A percentile compares a stretch with the other conserved stretches of the same genome.
Evolutionary conservation across 2,113 vertebrate species (phyloP).

Genomic region (Bufo gargarizans): DNA sequence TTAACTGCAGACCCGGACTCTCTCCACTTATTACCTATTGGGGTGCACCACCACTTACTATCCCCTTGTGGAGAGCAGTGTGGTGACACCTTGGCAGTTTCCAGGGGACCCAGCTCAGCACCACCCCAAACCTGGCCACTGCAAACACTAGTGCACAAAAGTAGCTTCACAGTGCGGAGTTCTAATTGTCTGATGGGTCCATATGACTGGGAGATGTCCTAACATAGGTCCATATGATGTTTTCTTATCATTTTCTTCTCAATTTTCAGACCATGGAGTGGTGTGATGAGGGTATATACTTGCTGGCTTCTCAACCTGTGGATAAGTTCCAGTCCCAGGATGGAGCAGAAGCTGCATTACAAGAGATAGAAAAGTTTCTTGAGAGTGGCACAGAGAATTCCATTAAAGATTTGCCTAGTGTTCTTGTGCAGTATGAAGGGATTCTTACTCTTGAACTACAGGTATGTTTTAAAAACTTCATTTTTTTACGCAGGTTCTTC

Average conservation of each 20-base stretch:
- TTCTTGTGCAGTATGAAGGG: slow-evolving; percentile 82
- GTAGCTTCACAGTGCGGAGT: not conserved
- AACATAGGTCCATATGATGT: not conserved
- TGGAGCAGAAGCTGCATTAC: slow-evolving; percentile 91
- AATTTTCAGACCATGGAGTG: slow-evolving; percentile 83
- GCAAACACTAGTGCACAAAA: not conserved
- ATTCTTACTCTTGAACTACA: slow-evolving; percentile 86
- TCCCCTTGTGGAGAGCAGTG: too few species aligned
- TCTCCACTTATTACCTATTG: too few species aligned
- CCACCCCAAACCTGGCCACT: too few species aligned
- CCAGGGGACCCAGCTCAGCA: too few species aligned
- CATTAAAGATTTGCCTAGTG: slow-evolving; percentile 78
- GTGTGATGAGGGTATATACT: slow-evolving; percentile 93
- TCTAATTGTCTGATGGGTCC: not conserved
- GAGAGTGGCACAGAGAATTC: slow-evolving; percentile 80
- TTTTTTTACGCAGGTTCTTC: not conserved
- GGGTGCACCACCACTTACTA: too few species aligned
- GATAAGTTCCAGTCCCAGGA: slow-evolving; percentile 98
- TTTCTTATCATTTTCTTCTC: not conserved
- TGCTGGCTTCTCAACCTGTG: slow-evolving; percentile 92
- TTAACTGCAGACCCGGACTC: too few species aligned
- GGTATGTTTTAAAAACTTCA: slow-evolving; percentile 68
- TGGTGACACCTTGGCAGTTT: too few species aligned
- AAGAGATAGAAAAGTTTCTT: slow-evolving; percentile 91
- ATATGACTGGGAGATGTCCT: not conserved